Base-by-base conservation (phyloP, 2,113 vertebrate species). In the Jacana jacana region DNA sequence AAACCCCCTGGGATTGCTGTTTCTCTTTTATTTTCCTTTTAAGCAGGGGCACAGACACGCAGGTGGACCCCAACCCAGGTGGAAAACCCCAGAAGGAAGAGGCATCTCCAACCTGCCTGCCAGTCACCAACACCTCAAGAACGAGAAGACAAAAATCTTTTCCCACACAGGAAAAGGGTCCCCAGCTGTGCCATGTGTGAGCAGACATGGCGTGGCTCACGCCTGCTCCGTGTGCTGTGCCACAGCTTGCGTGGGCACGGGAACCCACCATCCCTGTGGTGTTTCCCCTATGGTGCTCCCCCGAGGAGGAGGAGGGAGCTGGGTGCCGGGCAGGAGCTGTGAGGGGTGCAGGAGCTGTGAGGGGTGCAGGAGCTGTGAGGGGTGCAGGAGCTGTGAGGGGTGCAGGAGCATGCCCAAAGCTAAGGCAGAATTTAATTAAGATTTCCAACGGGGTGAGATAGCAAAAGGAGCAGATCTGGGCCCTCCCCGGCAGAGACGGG, bases 401-500 rank as follows among this genome's bases (percentile, higher is more conserved):
- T 72, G 93, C 91, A 81, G 89, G 57, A 96, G 84, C 91, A 94
- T 0, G 7, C 94, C 89, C 82, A 17, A 73, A 93, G 71, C 91
- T 91, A 96, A 96, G 93, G 51, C 46, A 69, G 68, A 1, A 27
- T 68, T 90, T 94, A 96, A 97, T 96, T 90, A 96, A 96, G 85
- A 8, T 95, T 96, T 96, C 79, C 4, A 3, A 77, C n/a, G 0
- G 49, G 35, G 49, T 0, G 4, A 95, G 94, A 95, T 80, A 94
- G 86, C 8, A 68, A 88, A 95, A 90, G 13, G 81, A 93, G 90
- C 46, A 60, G 90, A 80, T 55, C 91, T 86, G 93, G 64, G 85
- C 88, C 58, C 75, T 76, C 73, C 7, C 69, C 2, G 4, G 4
- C 44, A 46, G 39, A 68, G 65, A 33, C 1, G 9, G 58, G 81